Evolutionary conservation across 2,888 invertebrate species (phyloP).

Genomic region (Sphaerophoria taeniata): DNA sequence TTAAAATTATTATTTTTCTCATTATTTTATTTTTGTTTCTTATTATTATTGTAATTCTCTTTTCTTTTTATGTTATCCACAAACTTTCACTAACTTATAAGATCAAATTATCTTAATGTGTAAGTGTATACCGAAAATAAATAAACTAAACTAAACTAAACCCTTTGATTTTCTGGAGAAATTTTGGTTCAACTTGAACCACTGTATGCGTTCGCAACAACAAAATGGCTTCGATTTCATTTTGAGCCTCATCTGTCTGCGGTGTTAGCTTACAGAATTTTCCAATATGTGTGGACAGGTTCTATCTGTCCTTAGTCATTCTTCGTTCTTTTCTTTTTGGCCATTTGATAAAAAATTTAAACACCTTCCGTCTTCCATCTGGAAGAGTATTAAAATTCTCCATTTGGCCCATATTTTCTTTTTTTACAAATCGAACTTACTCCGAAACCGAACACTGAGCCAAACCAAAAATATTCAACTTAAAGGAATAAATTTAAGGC

Average conservation of each 20-base stretch:
- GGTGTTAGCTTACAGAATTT: neutral
- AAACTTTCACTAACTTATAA: no score
- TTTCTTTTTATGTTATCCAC: no score
- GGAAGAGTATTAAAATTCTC: conserved; percentile 5
- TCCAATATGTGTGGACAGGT: conserved; percentile 24
- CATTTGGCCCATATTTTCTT: neutral
- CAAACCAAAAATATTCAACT: conserved; percentile 19
- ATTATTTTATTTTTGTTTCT: no score
- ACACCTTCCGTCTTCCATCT: neutral
- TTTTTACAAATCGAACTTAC: neutral
- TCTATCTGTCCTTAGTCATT: conserved; percentile 18
- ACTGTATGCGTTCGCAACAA: neutral
- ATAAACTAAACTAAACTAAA: no score
- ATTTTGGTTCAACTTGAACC: neutral
- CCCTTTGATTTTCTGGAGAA: neutral
- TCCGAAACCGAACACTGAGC: neutral
- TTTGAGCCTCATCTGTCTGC: conserved; percentile 20
- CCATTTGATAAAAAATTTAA: conserved; percentile 3
- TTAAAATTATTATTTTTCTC: no score
- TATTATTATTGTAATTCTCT: no score
- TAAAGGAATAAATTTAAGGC: conserved; percentile 14
- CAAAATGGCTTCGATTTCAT: conserved; percentile 19
- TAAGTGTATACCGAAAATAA: no score
- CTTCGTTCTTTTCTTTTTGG: neutral
- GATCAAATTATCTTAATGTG: no score